These are phyloP conservation scores for Acanthochromis polyacanthus DNA, from an alignment of 2,113 vertebrate species.

Conservation along the genomic window DNA sequence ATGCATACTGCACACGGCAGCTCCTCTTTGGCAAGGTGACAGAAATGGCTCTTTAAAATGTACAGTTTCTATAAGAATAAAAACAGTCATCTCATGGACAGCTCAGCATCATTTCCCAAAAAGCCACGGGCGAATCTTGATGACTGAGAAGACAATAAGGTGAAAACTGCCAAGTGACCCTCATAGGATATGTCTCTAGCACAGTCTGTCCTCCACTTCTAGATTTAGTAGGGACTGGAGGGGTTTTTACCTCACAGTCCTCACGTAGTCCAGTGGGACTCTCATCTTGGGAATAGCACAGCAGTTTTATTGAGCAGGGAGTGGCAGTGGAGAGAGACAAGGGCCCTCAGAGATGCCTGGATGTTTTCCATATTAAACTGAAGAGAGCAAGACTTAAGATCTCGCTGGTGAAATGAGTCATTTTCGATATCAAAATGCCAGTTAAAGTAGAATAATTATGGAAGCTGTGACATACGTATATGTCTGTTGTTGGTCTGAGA, in stretches of 20 bases:
- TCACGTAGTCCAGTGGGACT: slow-evolving; percentile 70
- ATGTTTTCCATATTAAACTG: slow-evolving; percentile 76
- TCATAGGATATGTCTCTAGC: slow-evolving; percentile 71
- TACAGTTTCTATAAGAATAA: slow-evolving; percentile 57
- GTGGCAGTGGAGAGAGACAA: slow-evolving; percentile 71
- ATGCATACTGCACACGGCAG: not conserved
- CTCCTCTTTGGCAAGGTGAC: slow-evolving; percentile 29
- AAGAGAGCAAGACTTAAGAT: slow-evolving; percentile 53
- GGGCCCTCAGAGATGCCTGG: slow-evolving; percentile 68
- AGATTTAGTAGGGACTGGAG: slow-evolving; percentile 78
- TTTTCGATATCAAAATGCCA: slow-evolving; percentile 64
- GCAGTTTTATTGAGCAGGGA: slow-evolving; percentile 79
- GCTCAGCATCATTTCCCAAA: slow-evolving; percentile 66
- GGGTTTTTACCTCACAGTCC: slow-evolving; percentile 75
- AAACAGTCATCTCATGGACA: slow-evolving; percentile 43
- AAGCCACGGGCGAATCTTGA: slow-evolving; percentile 76
- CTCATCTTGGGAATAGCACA: slow-evolving; percentile 75
- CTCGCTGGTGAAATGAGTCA: slow-evolving; percentile 58
- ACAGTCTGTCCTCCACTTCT: slow-evolving; percentile 72
- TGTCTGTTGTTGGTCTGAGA: slow-evolving; percentile 43
- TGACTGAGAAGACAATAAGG: slow-evolving; percentile 79
- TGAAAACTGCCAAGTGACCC: slow-evolving; percentile 79
- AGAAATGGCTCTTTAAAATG: slow-evolving; percentile 34
- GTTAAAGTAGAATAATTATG: slow-evolving; percentile 56
- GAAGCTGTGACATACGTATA: slow-evolving; percentile 45